phyloP scores from a whole-genome alignment of 2,797 vertebrate species.

The Aulostomus chinensis region DNA sequence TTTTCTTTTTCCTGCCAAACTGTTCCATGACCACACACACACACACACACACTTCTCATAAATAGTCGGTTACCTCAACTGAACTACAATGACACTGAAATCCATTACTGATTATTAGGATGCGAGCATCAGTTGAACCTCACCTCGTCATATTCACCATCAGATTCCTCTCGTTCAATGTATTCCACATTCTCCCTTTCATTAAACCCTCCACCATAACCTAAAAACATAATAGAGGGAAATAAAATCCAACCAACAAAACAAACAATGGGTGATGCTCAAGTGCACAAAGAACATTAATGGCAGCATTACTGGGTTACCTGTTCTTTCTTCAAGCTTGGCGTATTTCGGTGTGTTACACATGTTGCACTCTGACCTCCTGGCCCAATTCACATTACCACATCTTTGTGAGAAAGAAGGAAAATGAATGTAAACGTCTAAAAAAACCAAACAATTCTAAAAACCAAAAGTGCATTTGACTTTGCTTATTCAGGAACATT shows the following conservation, averaged over 20 bases:
- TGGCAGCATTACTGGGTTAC: constrained; percentile 74
- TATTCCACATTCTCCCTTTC: constrained; percentile 98
- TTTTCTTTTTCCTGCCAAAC: constrained; percentile 99
- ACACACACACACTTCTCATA: no score
- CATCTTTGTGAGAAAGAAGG: constrained; percentile 77
- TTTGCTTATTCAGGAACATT: no score
- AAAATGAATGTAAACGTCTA: no score
- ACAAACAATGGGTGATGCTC: no score
- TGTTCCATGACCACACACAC: constrained; percentile 55
- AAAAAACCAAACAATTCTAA: no score
- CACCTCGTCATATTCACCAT: constrained; percentile 98
- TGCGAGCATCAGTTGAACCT: constrained; percentile 5
- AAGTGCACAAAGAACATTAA: no score
- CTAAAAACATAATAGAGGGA: constrained; percentile 58
- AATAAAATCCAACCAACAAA: no score
- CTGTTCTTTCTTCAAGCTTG: constrained; percentile 97
- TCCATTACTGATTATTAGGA: no score
- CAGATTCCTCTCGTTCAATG: constrained; percentile 97
- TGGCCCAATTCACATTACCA: constrained; percentile 98
- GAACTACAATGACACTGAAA: no score
- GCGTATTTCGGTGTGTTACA: constrained; percentile 99
- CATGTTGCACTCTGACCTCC: constrained; percentile 98
- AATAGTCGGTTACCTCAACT: no score
- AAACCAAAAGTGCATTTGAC: no score
- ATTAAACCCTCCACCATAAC: constrained; percentile 97